Percentiles rank a stretch among this genome's conserved stretches.
phyloP scores from a whole-genome alignment of 2,113 vertebrate species.

The Entelurus aequoreus region DNA sequence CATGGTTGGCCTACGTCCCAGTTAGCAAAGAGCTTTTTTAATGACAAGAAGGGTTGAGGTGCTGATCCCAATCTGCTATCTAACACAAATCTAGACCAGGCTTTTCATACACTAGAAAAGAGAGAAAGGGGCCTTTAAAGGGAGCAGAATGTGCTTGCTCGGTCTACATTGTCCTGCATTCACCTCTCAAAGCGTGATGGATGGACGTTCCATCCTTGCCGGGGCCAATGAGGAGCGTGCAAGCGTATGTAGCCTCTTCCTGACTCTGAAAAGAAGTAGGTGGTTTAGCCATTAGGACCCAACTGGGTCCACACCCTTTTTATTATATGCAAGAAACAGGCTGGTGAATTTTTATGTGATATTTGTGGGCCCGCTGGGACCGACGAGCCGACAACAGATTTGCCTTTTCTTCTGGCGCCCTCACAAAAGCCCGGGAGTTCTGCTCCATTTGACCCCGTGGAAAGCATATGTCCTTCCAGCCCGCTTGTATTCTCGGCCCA shows the following conservation, averaged over 20 bases:
- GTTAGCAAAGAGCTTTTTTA: conserved; percentile 72
- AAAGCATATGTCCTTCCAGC: conserved; percentile 94
- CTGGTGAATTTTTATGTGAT: conserved; percentile 58
- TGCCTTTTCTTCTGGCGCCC: conserved; percentile 64
- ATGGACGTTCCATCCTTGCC: conserved; percentile 52
- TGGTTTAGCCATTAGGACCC: conserved; percentile 59
- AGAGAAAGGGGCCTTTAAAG: conserved; percentile 49
- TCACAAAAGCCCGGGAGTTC: conserved; percentile 83
- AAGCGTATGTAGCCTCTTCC: conserved; percentile 26
- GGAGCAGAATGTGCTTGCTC: conserved; percentile 58
- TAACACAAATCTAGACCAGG: conserved; percentile 57
- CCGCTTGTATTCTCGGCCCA: conserved; percentile 73
- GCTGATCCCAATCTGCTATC: conserved; percentile 69
- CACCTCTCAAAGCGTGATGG: conserved; percentile 50
- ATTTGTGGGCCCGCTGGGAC: conserved; percentile 52
- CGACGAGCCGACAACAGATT: conserved; percentile 58
- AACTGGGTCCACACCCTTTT: conserved; percentile 48
- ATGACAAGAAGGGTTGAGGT: conserved; percentile 61
- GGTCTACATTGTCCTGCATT: conserved; percentile 60
- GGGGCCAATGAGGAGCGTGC: conserved; percentile 27
- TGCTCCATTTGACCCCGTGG: conserved; percentile 85
- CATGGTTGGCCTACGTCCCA: conserved; percentile 71
- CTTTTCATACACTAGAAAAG: conserved; percentile 59
- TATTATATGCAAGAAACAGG: conserved; percentile 37
- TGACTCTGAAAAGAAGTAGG: conserved; percentile 37